Conservation (phyloP, 1,140 invertebrate genomes). For the Apocrypta bakeri region DNA sequence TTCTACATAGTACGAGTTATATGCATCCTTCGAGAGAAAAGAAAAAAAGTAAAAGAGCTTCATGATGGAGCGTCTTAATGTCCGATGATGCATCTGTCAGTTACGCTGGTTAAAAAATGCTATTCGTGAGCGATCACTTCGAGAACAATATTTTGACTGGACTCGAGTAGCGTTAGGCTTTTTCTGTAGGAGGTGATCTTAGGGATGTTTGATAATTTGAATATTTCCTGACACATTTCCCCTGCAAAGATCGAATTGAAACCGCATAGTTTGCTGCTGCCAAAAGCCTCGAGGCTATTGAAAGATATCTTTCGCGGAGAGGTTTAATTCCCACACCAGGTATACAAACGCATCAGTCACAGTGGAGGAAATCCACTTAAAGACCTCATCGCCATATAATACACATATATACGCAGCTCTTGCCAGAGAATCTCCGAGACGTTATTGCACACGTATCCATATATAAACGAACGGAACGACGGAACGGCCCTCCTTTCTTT, state of each 20-base stretch:
- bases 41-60: background rate
- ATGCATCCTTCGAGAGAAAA: background rate
- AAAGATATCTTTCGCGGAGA: too few species aligned
- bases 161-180: too few species aligned
- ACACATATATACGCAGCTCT: background rate
- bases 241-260: background rate
- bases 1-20: background rate
- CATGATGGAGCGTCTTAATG: background rate
- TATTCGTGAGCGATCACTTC: too few species aligned
- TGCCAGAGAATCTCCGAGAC: background rate
- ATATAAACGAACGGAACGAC: conserved; percentile 52
- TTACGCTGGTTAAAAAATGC: background rate
- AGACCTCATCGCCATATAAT: background rate
- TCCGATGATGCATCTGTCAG: background rate
- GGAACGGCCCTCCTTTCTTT: conserved; percentile 65
- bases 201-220: too few species aligned
- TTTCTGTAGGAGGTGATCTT: too few species aligned
- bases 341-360: background rate
- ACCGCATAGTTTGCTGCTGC: background rate
- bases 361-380: background rate
- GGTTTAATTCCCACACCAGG: conserved; percentile 1
- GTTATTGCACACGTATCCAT: background rate
- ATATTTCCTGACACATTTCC: background rate
- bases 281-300: background rate
- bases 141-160: too few species aligned